Base-by-base conservation (phyloP, 1,140 invertebrate species). In the Panonychus citri region DNA sequence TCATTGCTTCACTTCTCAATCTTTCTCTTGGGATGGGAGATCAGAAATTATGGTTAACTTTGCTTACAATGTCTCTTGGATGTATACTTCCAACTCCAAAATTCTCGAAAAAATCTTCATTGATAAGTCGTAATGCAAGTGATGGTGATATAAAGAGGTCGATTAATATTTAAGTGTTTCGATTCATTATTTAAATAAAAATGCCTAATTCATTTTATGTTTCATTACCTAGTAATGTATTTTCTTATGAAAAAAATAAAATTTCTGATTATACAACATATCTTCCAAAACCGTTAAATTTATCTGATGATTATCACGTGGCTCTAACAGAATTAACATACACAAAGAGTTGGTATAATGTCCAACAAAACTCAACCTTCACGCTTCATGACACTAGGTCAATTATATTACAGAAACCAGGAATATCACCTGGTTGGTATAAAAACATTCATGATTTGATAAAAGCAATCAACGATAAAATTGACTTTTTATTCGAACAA, bases 281-380 rank as follows among this genome's bases (percentile, higher is more conserved):
- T 7, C 43, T 56, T 4, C 17, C 42, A 13, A 4, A 25, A 39
- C 5, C 7, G 4, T 8, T 56, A 3, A 39, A 26, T 34, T 21
- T 56, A 25, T 7, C 8, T 28, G 46, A 25, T 50, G 21, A 34
- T 24, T 56, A 24, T 8, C 3, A 50, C 5, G 55, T 56, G 12
- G 55, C 12, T 3, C n/a, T 56, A 17, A 24, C 42, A 12, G 55
- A 56, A n/a, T 28, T 56, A 24, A 21, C 55, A n/a, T 56, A 56
- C 26, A 56, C 55, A 4, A 48, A 56, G 30, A 28, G 25, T 24
- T 56, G 55, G 55, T 49, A 27, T 27, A 56, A 48, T 30, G n/a
- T 50, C 13, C 5, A 3, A 27, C 49, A 49, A 34, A 24, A 4
- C 49, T n/a, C 12, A 4, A 17, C 21, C 7, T 24, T 51, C 3